These are phyloP conservation scores for Ardeotis arabs DNA, from an alignment of 2,113 vertebrate genomes.

Conservation along the genomic window DNA sequence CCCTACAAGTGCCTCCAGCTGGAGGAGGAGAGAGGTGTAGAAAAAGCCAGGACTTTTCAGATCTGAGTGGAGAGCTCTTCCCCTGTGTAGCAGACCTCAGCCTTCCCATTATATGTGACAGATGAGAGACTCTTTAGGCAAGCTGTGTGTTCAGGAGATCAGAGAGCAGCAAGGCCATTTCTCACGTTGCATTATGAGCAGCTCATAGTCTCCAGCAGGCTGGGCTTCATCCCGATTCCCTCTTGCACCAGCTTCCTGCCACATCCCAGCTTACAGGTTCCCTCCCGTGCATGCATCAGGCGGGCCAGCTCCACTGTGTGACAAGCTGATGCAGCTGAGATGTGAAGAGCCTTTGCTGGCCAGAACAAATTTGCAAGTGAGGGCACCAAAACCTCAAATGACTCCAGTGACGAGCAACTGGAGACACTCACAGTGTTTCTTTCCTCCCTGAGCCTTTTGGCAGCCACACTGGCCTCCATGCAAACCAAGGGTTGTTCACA, in stretches of 20 bases:
- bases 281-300: neutral
- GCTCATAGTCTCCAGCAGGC: neutral
- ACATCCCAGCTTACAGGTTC: neutral
- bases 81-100: neutral
- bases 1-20: neutral
- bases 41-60: neutral
- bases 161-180: neutral
- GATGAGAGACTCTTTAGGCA: neutral
- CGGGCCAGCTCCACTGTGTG: rapidly evolving
- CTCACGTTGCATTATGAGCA: neutral
- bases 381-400: neutral
- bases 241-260: neutral
- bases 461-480: neutral
- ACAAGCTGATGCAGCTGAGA: neutral
- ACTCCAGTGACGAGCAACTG: neutral
- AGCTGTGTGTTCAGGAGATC: neutral
- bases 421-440: neutral
- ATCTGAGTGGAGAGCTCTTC: neutral
- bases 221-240: neutral
- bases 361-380: neutral
- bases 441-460: neutral
- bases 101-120: neutral
- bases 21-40: neutral
- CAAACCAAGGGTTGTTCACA: neutral
- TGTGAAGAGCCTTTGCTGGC: neutral